These are phyloP conservation scores for Furcifer pardalis DNA, from an alignment of 2,797 vertebrate genomes.

Conservation along the genomic window DNA sequence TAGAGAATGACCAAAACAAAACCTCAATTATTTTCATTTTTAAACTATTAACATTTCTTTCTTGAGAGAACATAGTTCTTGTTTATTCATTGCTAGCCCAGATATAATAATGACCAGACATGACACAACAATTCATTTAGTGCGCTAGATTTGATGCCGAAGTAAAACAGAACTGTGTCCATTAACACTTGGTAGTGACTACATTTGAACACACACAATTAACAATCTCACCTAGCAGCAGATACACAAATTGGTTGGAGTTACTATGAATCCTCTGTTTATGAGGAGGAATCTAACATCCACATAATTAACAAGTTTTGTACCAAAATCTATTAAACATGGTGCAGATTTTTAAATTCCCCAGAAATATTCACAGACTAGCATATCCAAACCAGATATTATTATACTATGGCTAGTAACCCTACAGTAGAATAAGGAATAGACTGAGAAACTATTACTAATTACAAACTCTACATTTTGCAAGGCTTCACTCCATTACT, in stretches of 20 bases:
- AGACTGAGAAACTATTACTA: too few relatives aligned
- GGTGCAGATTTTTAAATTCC: neutral
- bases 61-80: neutral
- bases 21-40: neutral
- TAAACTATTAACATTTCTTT: neutral
- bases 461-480: neutral
- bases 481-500: neutral
- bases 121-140: neutral
- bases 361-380: too few relatives aligned
- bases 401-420: too few relatives aligned
- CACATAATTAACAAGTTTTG: too few relatives aligned
- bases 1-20: neutral
- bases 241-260: neutral
- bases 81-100: neutral
- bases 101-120: neutral
- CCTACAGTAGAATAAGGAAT: too few relatives aligned
- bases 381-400: too few relatives aligned
- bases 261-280: too few relatives aligned
- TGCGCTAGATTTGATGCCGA: neutral
- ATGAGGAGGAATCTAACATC: too few relatives aligned
- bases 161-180: neutral
- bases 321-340: neutral
- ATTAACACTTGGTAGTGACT: neutral
- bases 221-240: neutral
- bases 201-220: neutral